These are phyloP conservation scores for Colius striatus DNA, from an alignment of 2,113 vertebrate species.

Conservation along the genomic window DNA sequence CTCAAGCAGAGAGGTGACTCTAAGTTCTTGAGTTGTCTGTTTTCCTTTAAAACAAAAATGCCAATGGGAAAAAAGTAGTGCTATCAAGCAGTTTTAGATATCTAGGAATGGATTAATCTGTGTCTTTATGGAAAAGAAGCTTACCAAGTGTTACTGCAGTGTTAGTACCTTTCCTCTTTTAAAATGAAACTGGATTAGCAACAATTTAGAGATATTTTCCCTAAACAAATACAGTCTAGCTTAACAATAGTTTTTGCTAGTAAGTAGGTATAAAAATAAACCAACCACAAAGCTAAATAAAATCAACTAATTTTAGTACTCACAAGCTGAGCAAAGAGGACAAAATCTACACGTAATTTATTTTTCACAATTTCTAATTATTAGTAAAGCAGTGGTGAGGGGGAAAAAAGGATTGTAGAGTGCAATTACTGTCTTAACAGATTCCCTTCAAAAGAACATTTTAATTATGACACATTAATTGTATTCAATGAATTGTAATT, in stretches of 20 bases:
- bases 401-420: neutral
- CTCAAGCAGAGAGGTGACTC: neutral
- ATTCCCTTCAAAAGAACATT: slow-evolving; percentile 17
- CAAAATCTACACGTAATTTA: slow-evolving; percentile 39
- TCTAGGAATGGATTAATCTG: neutral
- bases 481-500: slow-evolving; percentile 22
- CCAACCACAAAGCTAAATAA: slow-evolving; percentile 19
- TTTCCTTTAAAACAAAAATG: neutral
- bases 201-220: neutral
- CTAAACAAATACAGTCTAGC: neutral
- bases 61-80: neutral
- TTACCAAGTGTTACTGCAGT: neutral
- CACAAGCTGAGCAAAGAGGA: neutral
- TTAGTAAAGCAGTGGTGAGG: slow-evolving; percentile 32
- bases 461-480: slow-evolving; percentile 61
- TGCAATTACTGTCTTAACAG: slow-evolving; percentile 37
- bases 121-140: neutral
- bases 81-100: neutral
- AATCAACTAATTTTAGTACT: slow-evolving; percentile 44
- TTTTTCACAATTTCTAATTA: slow-evolving; percentile 36
- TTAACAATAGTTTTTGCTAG: slow-evolving; percentile 26
- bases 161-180: neutral
- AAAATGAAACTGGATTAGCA: neutral
- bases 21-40: neutral
- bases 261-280: slow-evolving; percentile 29